Evolutionary conservation across 2,113 vertebrate species (phyloP), one percentile per base, ranked within the genome.

Genomic region (Heliornis fulica): DNA sequence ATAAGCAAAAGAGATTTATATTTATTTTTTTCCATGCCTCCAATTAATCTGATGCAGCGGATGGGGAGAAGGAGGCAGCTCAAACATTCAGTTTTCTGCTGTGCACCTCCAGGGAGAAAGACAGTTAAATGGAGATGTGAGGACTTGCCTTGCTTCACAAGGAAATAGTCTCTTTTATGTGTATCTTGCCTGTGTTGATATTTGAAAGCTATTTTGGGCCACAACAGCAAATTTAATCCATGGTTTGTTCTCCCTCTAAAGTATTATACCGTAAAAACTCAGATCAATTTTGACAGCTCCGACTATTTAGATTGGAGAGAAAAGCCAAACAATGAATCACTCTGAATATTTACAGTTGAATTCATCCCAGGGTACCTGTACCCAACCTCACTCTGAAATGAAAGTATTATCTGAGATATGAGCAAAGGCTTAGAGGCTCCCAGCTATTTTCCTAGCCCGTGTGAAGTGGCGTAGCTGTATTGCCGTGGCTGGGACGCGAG

Each of bases 271-370:
- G 0, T 94, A 87, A 95, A 96, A 95, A 87, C 81, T 84, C 96
- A 95, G 95, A 96, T 97, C 90, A 94, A 94, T 96, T 97, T 93
- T 97, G 96, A 97, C 96, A 97, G 94, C 86, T 96, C 84, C 31
- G 28, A 92, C 93, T 97, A 96, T 97, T 97, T 97, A 95, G 92
- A 92, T 78, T 87, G 97, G 90, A 94, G 89, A 87, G 96, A 71
- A 95, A 97, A 96, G 54, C 90, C 93, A 97, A 97, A 96, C 95
- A 94, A 78, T 96, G 94, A 97, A 97, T 97, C 95, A 93, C 83
- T 95, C 89, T 95, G 95, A 96, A 96, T 97, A 96, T 96, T 96
- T 97, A 96, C 93, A 93, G 80, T 91, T 93, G 94, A 95, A 95
- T 96, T 96, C 83, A 89, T 95, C 93, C 96, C 94, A 90, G 68